Base-by-base conservation (phyloP, 2,113 vertebrate genomes). In the Thinocorus orbignyianus region DNA sequence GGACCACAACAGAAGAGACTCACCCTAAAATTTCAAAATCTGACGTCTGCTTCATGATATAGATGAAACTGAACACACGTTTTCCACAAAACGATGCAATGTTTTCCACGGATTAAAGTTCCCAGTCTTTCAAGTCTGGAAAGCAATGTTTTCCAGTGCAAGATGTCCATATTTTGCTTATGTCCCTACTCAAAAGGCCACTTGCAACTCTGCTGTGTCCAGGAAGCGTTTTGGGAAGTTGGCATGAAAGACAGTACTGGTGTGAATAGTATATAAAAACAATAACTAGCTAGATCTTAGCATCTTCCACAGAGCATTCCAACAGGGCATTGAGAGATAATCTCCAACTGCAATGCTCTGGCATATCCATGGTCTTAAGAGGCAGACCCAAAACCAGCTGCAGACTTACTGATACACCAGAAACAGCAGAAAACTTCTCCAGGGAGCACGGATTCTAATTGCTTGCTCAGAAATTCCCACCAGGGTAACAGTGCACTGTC, bases 71-170 rank as follows among this genome's bases (percentile, higher is more conserved):
- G 48, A 91, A 39, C 8, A 57, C 4, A 37, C 13, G 8, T 74
- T 71, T 71, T 49, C n/a, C 71, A 15, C 1, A 1, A 0, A 2
- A 16, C 10, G 7, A 54, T 23, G 26, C 10, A 44, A 30, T 4
- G 19, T 8, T 33, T 70, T 60, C 31, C 25, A 17, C 7, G 41
- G 49, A 57, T 41, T 42, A 17, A 90, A 72, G 58, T 10, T 72
- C 11, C 64, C 44, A 30, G 11, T 44, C 25, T 57, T 52, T 52
- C 0, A 0, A 61, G 7, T 55, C 39, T 70, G 19, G 14, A 44
- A 91, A 24, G 23, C 18, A 44, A 57, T 33, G 25, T 10, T 76
- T 48, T 81, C 30, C 23, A 33, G 46, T 7, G 16, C 80, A 66
- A 54, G 5, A 11, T 39, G 35, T 33, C 14, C 19, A 4, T 22